phyloP scores from a whole-genome alignment of 2,888 invertebrate genomes.

The Zaprionus bogoriensis region DNA sequence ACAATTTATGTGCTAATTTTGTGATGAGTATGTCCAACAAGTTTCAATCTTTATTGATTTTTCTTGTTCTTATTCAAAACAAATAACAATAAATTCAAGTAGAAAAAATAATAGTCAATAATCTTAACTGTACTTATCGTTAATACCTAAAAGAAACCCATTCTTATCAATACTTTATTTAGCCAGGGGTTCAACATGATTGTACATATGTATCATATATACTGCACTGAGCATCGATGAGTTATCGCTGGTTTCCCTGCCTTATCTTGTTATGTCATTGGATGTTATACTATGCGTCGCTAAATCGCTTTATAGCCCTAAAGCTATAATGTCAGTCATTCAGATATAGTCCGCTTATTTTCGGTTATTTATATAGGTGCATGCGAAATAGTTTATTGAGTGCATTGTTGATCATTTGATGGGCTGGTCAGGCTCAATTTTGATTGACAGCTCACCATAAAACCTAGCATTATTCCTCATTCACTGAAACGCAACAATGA shows the following conservation, averaged over 20 bases:
- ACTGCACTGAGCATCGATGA: constrained; percentile 22
- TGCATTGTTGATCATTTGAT: constrained; percentile 27
- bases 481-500: constrained; percentile 1
- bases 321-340: constrained; percentile 31
- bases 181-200: constrained; percentile 7
- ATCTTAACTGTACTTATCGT: constrained; percentile 15
- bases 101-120: neutral
- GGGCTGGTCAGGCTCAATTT: neutral
- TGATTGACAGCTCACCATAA: constrained; percentile 28
- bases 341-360: constrained; percentile 42
- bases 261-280: constrained; percentile 39
- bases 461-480: constrained; percentile 4
- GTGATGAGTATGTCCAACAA: neutral
- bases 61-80: neutral
- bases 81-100: neutral
- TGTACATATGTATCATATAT: neutral
- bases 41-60: constrained; percentile 1
- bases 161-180: constrained; percentile 16
- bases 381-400: constrained; percentile 35
- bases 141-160: neutral
- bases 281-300: constrained; percentile 23
- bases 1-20: no score
- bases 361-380: constrained; percentile 40
- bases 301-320: constrained; percentile 55
- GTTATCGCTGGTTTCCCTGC: constrained; percentile 5